These are phyloP conservation scores for Rhagonycha fulva DNA, from an alignment of 2,888 invertebrate species.

Conservation along the genomic window DNA sequence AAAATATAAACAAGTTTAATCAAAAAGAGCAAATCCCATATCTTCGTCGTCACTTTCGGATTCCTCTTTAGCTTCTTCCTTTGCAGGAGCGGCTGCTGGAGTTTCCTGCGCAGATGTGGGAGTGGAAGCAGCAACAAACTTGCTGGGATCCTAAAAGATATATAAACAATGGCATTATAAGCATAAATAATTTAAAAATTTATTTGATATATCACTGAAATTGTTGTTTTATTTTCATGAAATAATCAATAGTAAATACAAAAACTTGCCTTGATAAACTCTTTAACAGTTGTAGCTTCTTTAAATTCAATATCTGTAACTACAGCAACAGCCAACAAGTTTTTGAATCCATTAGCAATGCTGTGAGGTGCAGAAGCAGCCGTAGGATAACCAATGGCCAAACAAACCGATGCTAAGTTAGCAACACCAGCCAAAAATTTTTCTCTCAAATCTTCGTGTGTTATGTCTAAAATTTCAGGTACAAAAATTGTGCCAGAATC, in stretches of 20 bases:
- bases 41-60: slow-evolving; percentile 88
- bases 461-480: slow-evolving; percentile 96
- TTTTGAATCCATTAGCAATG: slow-evolving; percentile 97
- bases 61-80: slow-evolving; percentile 82
- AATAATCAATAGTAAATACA: neutral
- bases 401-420: slow-evolving; percentile 91
- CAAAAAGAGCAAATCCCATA: slow-evolving; percentile 97
- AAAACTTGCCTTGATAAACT: slow-evolving; percentile 77
- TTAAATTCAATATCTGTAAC: slow-evolving; percentile 95
- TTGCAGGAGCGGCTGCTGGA: slow-evolving; percentile 68
- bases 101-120: slow-evolving; percentile 67
- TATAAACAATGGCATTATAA: neutral
- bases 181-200: neutral
- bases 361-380: slow-evolving; percentile 97
- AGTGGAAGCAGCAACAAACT: slow-evolving; percentile 76
- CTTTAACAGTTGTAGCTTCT: slow-evolving; percentile 91
- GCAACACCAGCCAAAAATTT: slow-evolving; percentile 93
- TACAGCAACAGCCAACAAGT: slow-evolving; percentile 94
- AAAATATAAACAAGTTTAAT: slow-evolving; percentile 59
- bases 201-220: too few relatives aligned
- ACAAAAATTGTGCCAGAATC: slow-evolving; percentile 98
- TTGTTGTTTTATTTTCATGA: too few relatives aligned
- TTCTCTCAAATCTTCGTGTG: slow-evolving; percentile 90
- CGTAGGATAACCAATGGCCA: slow-evolving; percentile 95
- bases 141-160: slow-evolving; percentile 82